These are phyloP conservation scores for Schrankia costaestrigalis DNA, from an alignment of 2,888 invertebrate genomes.

Conservation along the genomic window DNA sequence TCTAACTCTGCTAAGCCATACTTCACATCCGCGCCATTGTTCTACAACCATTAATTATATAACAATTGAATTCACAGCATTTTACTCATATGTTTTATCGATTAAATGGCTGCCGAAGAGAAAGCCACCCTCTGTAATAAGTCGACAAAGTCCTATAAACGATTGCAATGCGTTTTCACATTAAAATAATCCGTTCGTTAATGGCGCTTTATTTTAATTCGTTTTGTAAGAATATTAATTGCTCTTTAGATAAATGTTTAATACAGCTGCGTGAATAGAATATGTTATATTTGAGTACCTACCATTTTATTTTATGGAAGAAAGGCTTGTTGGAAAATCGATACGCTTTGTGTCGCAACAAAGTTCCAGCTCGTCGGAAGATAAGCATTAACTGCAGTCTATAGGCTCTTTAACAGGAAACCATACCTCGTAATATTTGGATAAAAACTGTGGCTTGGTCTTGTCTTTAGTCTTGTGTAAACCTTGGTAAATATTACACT, in stretches of 20 bases:
- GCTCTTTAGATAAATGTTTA: neutral
- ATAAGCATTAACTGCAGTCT: no score
- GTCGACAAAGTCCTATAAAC: conserved; percentile 10
- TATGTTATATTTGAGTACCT: no score
- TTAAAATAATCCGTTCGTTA: conserved; percentile 5
- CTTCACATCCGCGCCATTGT: conserved; percentile 11
- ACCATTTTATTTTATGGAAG: no score
- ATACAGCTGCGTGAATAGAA: neutral
- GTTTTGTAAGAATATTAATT: neutral
- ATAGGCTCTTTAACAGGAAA: no score
- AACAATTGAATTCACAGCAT: conserved; percentile 37
- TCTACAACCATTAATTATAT: conserved; percentile 8
- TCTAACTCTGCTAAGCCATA: conserved; percentile 3
- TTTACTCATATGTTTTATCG: conserved; percentile 36
- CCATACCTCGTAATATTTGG: no score
- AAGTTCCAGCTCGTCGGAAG: no score
- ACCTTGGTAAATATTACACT: no score
- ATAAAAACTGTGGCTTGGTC: no score
- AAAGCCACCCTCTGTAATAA: conserved; percentile 13
- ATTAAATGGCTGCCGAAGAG: conserved; percentile 29
- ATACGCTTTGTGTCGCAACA: no score
- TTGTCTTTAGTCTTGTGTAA: no score
- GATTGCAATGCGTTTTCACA: conserved; percentile 8
- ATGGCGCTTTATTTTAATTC: neutral
- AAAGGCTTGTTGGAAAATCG: no score